A percentile compares a stretch with the other conserved stretches of the same genome.
phyloP scores from a whole-genome alignment of 2,113 vertebrate species.

The Psittacula cyanocephala region DNA sequence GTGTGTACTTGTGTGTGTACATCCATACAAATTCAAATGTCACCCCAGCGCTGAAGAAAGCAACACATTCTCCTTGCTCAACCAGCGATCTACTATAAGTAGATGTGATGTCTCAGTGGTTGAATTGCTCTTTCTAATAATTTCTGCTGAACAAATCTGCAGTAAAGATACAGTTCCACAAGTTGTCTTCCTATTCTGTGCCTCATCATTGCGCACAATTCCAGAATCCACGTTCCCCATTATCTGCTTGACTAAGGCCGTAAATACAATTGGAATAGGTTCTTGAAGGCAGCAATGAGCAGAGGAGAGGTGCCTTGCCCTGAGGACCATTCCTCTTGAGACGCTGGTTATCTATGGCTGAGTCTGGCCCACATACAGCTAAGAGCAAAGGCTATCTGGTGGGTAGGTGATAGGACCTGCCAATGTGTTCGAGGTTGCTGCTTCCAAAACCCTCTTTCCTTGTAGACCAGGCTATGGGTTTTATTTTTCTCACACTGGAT shows the following conservation, averaged over 20 bases:
- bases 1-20: neutral
- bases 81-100: neutral
- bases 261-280: neutral
- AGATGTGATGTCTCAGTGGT: neutral
- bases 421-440: fast-evolving
- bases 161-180: too few species aligned
- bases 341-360: fast-evolving
- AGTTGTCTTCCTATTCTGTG: neutral
- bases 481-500: neutral
- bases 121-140: neutral
- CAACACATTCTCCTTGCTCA: neutral
- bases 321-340: fast-evolving
- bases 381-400: neutral
- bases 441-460: neutral
- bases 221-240: neutral
- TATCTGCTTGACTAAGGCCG: neutral
- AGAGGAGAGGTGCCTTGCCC: neutral
- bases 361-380: neutral
- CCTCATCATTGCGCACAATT: neutral
- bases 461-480: neutral
- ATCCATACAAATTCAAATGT: neutral
- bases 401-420: neutral
- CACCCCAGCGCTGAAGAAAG: neutral
- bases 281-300: neutral
- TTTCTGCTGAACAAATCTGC: neutral